Conservation (phyloP, 2,797 vertebrate species). For the Salmo trutta region DNA sequence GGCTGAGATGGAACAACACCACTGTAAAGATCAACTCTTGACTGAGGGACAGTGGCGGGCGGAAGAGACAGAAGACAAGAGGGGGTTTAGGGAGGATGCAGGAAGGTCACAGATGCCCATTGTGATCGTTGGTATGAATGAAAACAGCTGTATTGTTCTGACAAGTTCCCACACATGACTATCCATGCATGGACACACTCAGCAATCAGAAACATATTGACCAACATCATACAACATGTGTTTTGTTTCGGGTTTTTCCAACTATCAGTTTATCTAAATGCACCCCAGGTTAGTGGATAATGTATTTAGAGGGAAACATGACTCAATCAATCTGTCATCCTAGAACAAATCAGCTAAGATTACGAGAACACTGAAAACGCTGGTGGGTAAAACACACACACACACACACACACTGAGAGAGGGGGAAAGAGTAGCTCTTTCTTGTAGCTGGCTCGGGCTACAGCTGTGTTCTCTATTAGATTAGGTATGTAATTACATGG, state of each 20-base stretch:
- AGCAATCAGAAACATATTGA: slow-evolving; percentile 6
- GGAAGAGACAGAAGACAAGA: slow-evolving; percentile 14
- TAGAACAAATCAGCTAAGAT: slow-evolving; percentile 62
- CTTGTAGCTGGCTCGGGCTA: background rate
- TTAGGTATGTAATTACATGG: background rate
- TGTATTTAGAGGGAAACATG: slow-evolving; percentile 50
- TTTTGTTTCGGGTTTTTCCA: slow-evolving; percentile 44
- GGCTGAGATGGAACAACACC: slow-evolving; percentile 27
- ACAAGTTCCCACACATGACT: slow-evolving; percentile 23
- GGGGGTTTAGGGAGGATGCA: slow-evolving; percentile 9
- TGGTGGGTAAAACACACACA: slow-evolving; percentile 38
- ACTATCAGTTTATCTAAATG: slow-evolving; percentile 48
- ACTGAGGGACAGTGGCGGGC: slow-evolving; percentile 23
- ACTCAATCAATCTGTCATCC: slow-evolving; percentile 71
- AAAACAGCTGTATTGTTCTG: background rate
- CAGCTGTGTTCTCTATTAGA: background rate
- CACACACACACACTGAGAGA: background rate
- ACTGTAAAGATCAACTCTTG: slow-evolving; percentile 35
- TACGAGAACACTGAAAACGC: slow-evolving; percentile 66
- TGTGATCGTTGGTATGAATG: background rate
- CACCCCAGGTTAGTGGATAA: slow-evolving; percentile 44
- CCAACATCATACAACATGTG: slow-evolving; percentile 39
- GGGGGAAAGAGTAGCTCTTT: background rate
- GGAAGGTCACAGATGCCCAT: slow-evolving; percentile 6
- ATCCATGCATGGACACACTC: background rate